Base-by-base conservation (phyloP, 2,797 vertebrate genomes). In the Falco novaeseelandiae region DNA sequence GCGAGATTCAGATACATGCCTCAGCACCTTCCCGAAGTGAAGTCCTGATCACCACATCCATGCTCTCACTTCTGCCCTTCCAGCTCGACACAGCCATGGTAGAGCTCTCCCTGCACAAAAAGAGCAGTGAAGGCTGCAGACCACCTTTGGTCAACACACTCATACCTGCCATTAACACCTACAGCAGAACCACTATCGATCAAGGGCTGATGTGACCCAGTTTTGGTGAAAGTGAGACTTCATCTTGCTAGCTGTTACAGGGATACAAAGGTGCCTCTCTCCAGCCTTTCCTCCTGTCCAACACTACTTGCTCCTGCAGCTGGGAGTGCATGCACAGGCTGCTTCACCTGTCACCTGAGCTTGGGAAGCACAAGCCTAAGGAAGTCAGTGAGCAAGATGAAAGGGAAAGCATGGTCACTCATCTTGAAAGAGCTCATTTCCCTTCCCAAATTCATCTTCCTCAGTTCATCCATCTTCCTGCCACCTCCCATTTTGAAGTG, bases 371-470 rank as follows among this genome's bases (percentile, higher is more conserved):
- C 14, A 23, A 90, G 71, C 70, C 59, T 93, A 65, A 91, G 66
- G 85, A 96, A 96, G 79, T 95, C 94, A 93, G 74, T 87, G 92
- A 95, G 62, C 74, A 92, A 95, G 93, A 97, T 91, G 72, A 97
- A 96, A 97, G 89, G 48, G 90, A 93, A 94, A 94, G 73, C 92
- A 94, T 87, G 90, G 96, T 84, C 76, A 91, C 71, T 96, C 90
- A 94, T 88, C 91, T 97, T 96, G 94, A 97, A 97, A 97, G 54
- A 95, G 69, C 82, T 95, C 57, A 93, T 96, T 96, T 97, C 87
- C 90, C 89, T 93, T 93, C 79, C 52, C 58, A 96, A 94, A 96
- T 90, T 87, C 73, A 90, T 94, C 83, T 94, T 96, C 79, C 63
- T 80, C 73, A 81, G 65, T 94, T 82, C 90, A 87, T 95, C 62